These are phyloP conservation scores for Gymnothorax javanicus DNA, from an alignment of 2,797 vertebrate genomes.

Conservation along the genomic window DNA sequence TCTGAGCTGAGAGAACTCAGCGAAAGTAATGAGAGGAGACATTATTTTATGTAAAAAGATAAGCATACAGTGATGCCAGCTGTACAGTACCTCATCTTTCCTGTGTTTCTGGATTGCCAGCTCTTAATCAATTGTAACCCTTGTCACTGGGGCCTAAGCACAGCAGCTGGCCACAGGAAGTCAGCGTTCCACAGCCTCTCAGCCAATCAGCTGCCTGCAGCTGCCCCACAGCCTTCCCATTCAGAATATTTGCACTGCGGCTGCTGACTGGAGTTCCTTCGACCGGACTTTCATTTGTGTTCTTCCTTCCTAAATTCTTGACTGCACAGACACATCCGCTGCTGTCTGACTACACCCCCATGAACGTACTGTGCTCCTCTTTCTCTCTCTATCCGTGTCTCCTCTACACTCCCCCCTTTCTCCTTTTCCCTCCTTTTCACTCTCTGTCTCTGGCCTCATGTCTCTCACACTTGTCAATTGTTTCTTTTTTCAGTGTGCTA, in stretches of 20 bases:
- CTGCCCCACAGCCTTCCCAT: conserved; percentile 72
- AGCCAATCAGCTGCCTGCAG: conserved; percentile 81
- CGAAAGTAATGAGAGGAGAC: conserved; percentile 27
- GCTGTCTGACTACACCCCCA: conserved; percentile 49
- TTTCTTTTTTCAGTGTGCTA: conserved; percentile 68
- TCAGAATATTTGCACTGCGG: conserved; percentile 69
- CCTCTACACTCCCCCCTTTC: conserved; percentile 46
- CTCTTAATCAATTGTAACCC: conserved; percentile 86
- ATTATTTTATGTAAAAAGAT: conserved; percentile 33
- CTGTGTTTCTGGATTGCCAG: conserved; percentile 78
- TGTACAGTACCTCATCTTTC: conserved; percentile 65
- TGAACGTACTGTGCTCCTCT: conserved; percentile 44
- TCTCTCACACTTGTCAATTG: conserved; percentile 59
- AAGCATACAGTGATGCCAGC: conserved; percentile 61
- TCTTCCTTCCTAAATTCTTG: conserved; percentile 72
- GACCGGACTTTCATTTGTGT: conserved; percentile 65
- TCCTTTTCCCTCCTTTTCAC: conserved; percentile 39
- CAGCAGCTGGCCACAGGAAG: conserved; percentile 90
- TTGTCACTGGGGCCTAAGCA: conserved; percentile 83
- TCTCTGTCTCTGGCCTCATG: conserved; percentile 15
- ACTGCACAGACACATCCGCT: conserved; percentile 65
- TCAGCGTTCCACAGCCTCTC: conserved; percentile 77
- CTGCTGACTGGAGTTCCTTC: conserved; percentile 71
- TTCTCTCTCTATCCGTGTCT: conserved; percentile 23
- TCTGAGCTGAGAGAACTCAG: not conserved